Base-by-base conservation (phyloP, 30 jellyfish, hydroid and myxozoan genomes). In the Mastigias papua region DNA sequence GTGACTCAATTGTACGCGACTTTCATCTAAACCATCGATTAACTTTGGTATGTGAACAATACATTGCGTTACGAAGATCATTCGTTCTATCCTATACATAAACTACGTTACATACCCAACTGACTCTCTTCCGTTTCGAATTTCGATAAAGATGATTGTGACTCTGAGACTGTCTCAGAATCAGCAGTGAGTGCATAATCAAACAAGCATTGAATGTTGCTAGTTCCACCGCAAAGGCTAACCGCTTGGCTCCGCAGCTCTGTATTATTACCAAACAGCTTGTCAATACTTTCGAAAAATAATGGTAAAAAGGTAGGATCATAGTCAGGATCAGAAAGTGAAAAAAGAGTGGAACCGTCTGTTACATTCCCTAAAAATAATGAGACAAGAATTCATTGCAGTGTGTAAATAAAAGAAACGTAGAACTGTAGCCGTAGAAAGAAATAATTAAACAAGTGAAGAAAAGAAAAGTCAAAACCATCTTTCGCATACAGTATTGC, bases 281-380 rank as follows among this genome's bases (percentile, higher is more conserved):
- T 76, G 10, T 23, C 76, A 7, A 64, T 34, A 63, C 60, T 61
- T 28, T 82, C 88, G 66, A 30, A 72, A 76, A 90, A 90, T 19
- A 74, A 48, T 27, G 97, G 97, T 33, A 82, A 90, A 48, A 90
- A 90, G 25, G 86, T 29, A 16, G 80, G 61, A 65, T 81, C 63
- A 21, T 22, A 69, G 32, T 74, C 94, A 8, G 81, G 87, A 49
- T 42, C 69, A 21, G 89, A 61, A 10, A 33, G 27, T 4, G 87
- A 5, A 82, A 90, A 90, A 51, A 90, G 27, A 7, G 97, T 70
- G n/a, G 84, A 82, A 68, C 27, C 81, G 50, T 58, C 77, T 19
- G 86, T 73, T 11, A 90, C 93, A 21, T 62, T 83, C 97, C 97
- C 97, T 90, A 69, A 8, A n/a, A n/a, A n/a, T n/a, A n/a, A n/a